Evolutionary conservation across 2,797 vertebrate genomes (phyloP), one percentile per base, ranked within the genome.

Genomic region (Silurus lanzhouensis): DNA sequence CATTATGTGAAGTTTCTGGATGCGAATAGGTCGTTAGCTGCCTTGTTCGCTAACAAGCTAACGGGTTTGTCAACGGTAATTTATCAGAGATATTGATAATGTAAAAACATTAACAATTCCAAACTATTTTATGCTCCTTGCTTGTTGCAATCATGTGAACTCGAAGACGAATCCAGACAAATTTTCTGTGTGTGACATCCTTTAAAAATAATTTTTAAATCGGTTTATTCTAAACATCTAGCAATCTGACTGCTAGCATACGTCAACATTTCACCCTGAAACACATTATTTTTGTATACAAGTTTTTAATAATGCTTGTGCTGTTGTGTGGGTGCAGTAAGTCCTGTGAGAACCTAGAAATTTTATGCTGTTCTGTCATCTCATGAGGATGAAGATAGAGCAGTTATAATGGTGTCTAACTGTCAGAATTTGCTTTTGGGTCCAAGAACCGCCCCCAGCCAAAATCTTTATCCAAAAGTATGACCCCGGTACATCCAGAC

Each of bases 21-120:
- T 76, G 72, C 85, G 83, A 20, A 86, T 63, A 81, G 76, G 38
- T 84, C 68, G 67, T 81, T 89, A 88, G 84, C 87, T 75, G 22
- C 81, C 83, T 68, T 58, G n/a, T 70, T 70, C 67, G 84, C 64
- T 55, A 78, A 27, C 85, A 70, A 67, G 85, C 85, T 86, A 86
- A 52, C 66, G 19, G 74, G 14, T 64, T 78, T 22, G 83, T 86
- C 55, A 71, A 48, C 85, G 75, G 81, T 57, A 79, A 86, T 44
- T 44, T 22, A 27, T 20, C 70, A 75, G 60, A 12, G 31, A 6
- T 25, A 25, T 17, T 25, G 20, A 20, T 27, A n/a, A 8, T 38
- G 38, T 38, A 38, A 38, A 38, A 38, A 38, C 27, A 27, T 27
- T 27, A 27, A 27, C 27, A 38, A 38, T 38, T 38, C 38, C 38